Evolutionary conservation across 1,140 invertebrate genomes (phyloP).

Genomic region (Euschistus heros): DNA sequence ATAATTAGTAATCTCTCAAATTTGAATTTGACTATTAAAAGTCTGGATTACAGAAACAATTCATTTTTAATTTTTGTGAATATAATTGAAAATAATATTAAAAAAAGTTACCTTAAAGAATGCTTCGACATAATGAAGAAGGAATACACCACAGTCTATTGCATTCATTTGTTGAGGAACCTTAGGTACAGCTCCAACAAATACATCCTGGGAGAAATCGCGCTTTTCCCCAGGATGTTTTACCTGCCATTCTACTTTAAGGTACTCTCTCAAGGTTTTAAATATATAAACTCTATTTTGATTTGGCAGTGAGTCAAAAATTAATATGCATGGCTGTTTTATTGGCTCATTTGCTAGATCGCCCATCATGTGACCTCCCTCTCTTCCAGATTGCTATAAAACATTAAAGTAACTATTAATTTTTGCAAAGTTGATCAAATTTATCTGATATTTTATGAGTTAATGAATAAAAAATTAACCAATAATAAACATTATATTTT

Average conservation of each 20-base stretch:
- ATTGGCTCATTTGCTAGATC: slow-evolving; percentile 35
- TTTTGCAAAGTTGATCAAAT: too few relatives aligned
- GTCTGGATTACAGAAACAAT: too few relatives aligned
- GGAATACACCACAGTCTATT: slow-evolving; percentile 91
- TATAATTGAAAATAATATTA: not conserved
- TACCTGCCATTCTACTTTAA: slow-evolving; percentile 77
- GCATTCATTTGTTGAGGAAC: slow-evolving; percentile 95
- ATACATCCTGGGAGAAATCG: slow-evolving; percentile 66
- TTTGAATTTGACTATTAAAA: too few relatives aligned
- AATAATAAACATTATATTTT: too few relatives aligned
- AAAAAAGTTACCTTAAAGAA: slow-evolving; percentile 78
- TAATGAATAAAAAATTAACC: too few relatives aligned
- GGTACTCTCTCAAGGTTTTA: slow-evolving; percentile 76
- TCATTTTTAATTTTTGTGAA: too few relatives aligned
- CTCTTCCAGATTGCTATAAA: slow-evolving; percentile 15
- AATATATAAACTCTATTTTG: slow-evolving; percentile 68
- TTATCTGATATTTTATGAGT: too few relatives aligned
- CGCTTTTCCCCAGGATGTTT: slow-evolving; percentile 50
- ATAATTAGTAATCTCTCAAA: too few relatives aligned
- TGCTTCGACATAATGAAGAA: slow-evolving; percentile 90
- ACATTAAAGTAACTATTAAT: too few relatives aligned
- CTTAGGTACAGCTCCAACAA: slow-evolving; percentile 72
- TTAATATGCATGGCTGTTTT: slow-evolving; percentile 77
- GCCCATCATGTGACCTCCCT: slow-evolving; percentile 18
- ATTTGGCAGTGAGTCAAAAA: slow-evolving; percentile 86